phyloP scores from a whole-genome alignment of 64 coral and sea anemone species.

The Stylophora pistillata region DNA sequence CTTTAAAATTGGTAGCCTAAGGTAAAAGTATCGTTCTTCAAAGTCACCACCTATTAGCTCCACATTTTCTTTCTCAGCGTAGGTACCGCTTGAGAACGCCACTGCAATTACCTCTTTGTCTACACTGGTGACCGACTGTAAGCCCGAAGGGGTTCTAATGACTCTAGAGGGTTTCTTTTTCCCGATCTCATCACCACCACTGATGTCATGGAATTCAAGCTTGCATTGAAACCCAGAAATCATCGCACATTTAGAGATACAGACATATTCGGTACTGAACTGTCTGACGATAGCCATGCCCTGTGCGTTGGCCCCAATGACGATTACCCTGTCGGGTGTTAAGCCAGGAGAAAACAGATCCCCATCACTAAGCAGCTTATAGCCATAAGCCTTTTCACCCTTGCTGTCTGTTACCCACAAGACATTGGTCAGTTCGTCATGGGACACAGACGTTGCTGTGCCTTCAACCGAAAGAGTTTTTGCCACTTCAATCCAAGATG shows the following conservation, averaged over 20 bases:
- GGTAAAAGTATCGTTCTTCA: conserved; percentile 91
- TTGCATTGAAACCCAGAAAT: conserved; percentile 88
- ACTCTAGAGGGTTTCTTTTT: conserved; percentile 77
- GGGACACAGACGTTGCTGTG: conserved; percentile 81
- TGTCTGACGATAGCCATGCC: conserved; percentile 88
- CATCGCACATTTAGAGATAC: conserved; percentile 74
- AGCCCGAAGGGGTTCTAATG: conserved; percentile 87
- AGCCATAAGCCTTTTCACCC: conserved; percentile 72
- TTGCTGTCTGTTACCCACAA: conserved; percentile 76
- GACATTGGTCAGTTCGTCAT: conserved; percentile 60
- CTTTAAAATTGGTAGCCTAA: conserved; percentile 87
- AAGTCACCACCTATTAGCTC: conserved; percentile 80
- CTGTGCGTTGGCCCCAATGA: conserved; percentile 71
- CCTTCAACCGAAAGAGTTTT: conserved; percentile 37
- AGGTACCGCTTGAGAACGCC: conserved; percentile 90
- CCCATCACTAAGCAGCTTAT: conserved; percentile 66
- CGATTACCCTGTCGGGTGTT: conserved; percentile 58
- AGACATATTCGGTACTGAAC: conserved; percentile 75
- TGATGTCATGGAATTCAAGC: conserved; percentile 86
- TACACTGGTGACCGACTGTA: conserved; percentile 84
- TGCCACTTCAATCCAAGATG: conserved; percentile 54
- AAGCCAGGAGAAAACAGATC: conserved; percentile 51
- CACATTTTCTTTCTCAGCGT: conserved; percentile 81
- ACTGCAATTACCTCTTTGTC: conserved; percentile 53
- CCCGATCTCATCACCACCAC: conserved; percentile 27